Evolutionary conservation across 2,888 invertebrate genomes (phyloP), one percentile per base, ranked within the genome.

Genomic region (Netelia melanura): DNA sequence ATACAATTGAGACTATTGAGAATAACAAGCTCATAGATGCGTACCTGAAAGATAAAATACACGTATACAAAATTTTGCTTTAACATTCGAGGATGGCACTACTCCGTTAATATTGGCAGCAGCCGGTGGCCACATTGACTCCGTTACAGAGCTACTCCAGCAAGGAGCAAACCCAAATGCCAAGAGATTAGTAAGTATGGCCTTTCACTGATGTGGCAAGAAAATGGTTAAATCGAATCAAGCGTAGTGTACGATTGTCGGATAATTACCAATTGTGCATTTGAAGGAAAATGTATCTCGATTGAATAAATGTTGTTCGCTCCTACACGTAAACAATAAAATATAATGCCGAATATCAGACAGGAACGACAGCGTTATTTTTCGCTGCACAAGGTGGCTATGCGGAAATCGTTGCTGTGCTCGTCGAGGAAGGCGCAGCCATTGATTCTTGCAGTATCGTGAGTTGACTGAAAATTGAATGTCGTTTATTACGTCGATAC

Each of bases 331-430:
- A 6, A 38, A n/a, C 9, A 11, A 8, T 3, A 48, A 48, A 48
- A 11, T 48, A 58, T 30, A 43, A 54, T 77, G 68, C 11, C 62
- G 72, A 71, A 65, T 82, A 95, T 89, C 95, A 98, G 97, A 98
- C 98, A 81, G 98, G 98, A 84, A 98, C 98, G 65, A 98, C 97
- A 86, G 97, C 98, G 65, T 94, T 99, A 90, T 98, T 98, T 95
- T 98, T 98, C 94, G 98, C 98, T 83, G 97, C 98, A 21, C 98
- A 99, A 94, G 98, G 98, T 88, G 98, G 98, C 9, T 98, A 96
- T 94, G 94, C 97, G 88, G 97, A 98, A 92, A 96, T 98, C 86
- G 97, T 98, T 30, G 94, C 95, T 85, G 94, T 97, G 87, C 95
- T 99, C 88, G 94, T 98, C 81, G 97, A 97, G 91, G 95, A 96